Conservation (phyloP, 2,888 invertebrate genomes). For the Pseudanteris insignis region DNA sequence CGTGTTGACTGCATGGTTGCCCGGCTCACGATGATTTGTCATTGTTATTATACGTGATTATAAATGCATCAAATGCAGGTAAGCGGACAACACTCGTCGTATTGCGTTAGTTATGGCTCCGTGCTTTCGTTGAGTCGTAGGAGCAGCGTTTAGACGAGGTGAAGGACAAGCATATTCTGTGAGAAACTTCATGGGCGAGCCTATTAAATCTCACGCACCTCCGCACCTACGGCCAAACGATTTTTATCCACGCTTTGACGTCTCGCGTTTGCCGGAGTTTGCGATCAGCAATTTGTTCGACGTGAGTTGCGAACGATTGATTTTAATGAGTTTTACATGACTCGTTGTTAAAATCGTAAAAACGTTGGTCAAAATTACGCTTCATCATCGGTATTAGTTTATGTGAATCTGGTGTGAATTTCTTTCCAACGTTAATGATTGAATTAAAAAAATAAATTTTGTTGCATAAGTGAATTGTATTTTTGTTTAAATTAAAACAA, state of each 20-base stretch:
- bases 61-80: constrained; percentile 23
- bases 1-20: constrained; percentile 1
- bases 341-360: too few species aligned
- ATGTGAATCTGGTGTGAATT: too few species aligned
- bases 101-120: constrained; percentile 45
- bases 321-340: too few species aligned
- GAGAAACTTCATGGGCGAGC: constrained; percentile 49
- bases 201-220: constrained; percentile 45
- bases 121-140: constrained; percentile 50
- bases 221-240: constrained; percentile 24
- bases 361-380: too few species aligned
- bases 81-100: constrained; percentile 35
- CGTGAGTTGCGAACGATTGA: too few species aligned
- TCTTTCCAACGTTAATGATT: too few species aligned
- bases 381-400: too few species aligned
- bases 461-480: too few species aligned
- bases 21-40: constrained; percentile 34
- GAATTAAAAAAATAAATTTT: too few species aligned
- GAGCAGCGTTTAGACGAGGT: constrained; percentile 45
- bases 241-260: constrained; percentile 36
- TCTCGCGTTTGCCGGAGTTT: constrained; percentile 21
- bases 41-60: constrained; percentile 26
- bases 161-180: constrained; percentile 53
- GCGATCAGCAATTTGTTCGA: too few species aligned
- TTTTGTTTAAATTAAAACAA: too few species aligned